Evolutionary conservation across 1,140 invertebrate genomes (phyloP), one percentile per base, ranked within the genome.

Genomic region (Rhyacophila brunnea): DNA sequence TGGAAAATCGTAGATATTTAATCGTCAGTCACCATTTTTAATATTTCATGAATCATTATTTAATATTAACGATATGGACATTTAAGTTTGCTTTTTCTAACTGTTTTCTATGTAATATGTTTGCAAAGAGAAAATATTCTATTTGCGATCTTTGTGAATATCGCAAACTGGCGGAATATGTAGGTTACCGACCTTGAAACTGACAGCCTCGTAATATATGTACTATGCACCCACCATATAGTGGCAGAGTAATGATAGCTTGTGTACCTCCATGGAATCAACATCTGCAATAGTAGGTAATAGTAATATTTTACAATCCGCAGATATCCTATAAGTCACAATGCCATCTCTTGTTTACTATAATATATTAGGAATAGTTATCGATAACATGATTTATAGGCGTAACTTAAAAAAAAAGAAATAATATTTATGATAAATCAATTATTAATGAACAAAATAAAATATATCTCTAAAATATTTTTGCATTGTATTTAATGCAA

Each of bases 381-480:
- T 19, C 11, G 11, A 20, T 46, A 46, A 46, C 11, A 19, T 7
- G n/a, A 20, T 20, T 19, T n/a, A 19, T 20, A n/a, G 11, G 5
- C 11, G 32, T 44, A 17, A 34, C 15, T 23, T 43, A 53, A 23
- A 45, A 46, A 15, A 36, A 57, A 49, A 45, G 10, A 13, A 57
- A 54, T 54, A 56, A 58, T 58, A 58, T 58, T 58, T 50, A 58
- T 51, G 43, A 45, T 43, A 50, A 44, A 58, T 58, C 35, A 58
- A 58, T 43, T 58, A 50, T 58, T 58, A 51, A 45, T 50, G 55
- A 50, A 58, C 55, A 58, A 58, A n/a, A 58, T 58, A 34, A 35
- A 50, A 15, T 46, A 46, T 55, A 58, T 50, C 47, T 58, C 18
- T 14, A 40, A 53, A 48, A 32, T 58, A 50, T 58, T 50, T 50